These are phyloP conservation scores for Onychomys leucogaster DNA, from an alignment of 2,797 vertebrate species.

Conservation along the genomic window DNA sequence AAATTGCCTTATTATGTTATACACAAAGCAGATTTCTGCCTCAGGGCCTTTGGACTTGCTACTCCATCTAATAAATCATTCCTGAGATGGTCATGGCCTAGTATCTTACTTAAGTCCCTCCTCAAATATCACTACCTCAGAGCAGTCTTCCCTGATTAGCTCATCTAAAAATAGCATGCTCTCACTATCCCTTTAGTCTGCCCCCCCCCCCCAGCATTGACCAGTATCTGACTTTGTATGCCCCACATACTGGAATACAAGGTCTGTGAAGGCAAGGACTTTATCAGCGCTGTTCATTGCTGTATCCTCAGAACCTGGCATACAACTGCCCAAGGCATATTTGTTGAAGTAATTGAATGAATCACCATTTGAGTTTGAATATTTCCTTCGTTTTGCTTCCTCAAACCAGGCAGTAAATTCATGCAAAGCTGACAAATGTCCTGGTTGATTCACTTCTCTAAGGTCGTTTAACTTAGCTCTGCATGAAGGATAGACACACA, in stretches of 20 bases:
- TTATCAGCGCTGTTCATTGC: neutral
- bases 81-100: neutral
- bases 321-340: conserved; percentile 11
- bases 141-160: conserved; percentile 68
- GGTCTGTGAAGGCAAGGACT: neutral
- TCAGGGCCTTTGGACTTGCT: conserved; percentile 55
- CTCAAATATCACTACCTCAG: conserved; percentile 71
- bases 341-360: conserved; percentile 65
- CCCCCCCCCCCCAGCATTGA: neutral
- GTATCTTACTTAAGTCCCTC: conserved; percentile 24
- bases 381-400: conserved; percentile 58
- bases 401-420: conserved; percentile 49
- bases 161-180: conserved; percentile 64
- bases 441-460: conserved; percentile 58
- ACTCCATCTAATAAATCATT: neutral
- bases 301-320: neutral
- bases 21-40: conserved; percentile 21
- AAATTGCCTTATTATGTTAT: neutral
- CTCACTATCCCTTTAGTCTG: conserved; percentile 7
- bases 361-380: conserved; percentile 65
- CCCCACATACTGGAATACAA: neutral
- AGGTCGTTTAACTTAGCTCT: conserved; percentile 53
- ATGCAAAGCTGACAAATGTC: conserved; percentile 54
- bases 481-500: neutral
- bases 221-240: neutral